Evolutionary conservation across 2,888 invertebrate species (phyloP).

Genomic region (Tetrapedia diversipes): DNA sequence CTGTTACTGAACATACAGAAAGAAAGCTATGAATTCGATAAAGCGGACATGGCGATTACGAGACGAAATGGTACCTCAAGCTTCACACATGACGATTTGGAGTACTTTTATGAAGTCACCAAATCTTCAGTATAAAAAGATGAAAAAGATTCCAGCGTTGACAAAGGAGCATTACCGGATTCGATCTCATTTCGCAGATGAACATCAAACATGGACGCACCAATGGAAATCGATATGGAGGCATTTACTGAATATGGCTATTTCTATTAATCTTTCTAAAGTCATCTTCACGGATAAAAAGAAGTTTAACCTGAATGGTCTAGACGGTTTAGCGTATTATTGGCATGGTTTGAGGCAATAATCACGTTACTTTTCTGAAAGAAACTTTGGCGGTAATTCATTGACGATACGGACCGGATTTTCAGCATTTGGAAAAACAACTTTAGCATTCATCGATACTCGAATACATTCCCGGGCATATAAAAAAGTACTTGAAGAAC

Average conservation of each 20-base stretch:
- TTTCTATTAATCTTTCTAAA: background rate
- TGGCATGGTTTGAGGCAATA: slow-evolving; percentile 3
- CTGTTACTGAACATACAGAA: background rate
- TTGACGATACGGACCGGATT: background rate
- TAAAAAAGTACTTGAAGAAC: background rate
- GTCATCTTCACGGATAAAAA: slow-evolving; percentile 7
- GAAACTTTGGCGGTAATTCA: background rate
- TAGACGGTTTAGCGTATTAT: no score
- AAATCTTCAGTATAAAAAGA: no score
- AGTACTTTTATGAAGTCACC: background rate
- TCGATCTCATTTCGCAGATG: no score
- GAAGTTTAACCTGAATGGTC: slow-evolving; percentile 1
- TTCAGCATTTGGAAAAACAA: no score
- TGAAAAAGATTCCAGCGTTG: no score
- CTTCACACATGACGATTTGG: background rate
- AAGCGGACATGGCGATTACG: background rate
- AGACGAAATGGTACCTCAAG: background rate
- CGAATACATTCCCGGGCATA: background rate
- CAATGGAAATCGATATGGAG: background rate
- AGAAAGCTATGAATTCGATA: background rate
- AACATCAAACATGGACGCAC: no score
- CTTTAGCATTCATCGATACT: background rate
- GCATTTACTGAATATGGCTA: background rate
- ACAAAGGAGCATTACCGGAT: no score
- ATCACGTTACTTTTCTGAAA: background rate